Evolutionary conservation across 2,797 vertebrate species (phyloP).

Genomic region (Cuculus canorus): DNA sequence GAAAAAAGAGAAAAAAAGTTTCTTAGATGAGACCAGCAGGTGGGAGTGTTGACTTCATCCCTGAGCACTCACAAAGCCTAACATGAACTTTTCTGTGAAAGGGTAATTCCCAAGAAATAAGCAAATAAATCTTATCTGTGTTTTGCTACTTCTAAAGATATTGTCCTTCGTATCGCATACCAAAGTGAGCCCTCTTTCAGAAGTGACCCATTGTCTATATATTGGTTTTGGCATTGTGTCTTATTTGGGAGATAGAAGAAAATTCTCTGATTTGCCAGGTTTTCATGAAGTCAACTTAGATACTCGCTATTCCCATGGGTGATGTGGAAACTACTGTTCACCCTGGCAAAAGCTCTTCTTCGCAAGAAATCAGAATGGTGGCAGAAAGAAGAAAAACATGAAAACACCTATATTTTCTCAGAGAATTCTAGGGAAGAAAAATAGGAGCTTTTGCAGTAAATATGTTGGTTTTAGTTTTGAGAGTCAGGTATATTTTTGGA

Average conservation of each 20-base stretch:
- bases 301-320: not conserved
- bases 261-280: slow-evolving; percentile 31
- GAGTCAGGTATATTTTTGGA: not conserved
- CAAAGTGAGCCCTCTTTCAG: slow-evolving; percentile 58
- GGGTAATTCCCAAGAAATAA: slow-evolving; percentile 69
- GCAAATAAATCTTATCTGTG: slow-evolving; percentile 72
- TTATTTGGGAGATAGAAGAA: slow-evolving; percentile 19
- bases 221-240: slow-evolving; percentile 58
- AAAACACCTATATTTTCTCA: not conserved
- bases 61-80: not conserved
- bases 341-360: not conserved
- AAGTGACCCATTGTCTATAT: slow-evolving; percentile 39
- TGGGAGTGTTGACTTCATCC: slow-evolving; percentile 71
- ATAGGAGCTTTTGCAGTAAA: not conserved
- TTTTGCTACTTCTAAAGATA: slow-evolving; percentile 72
- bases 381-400: not conserved
- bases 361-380: not conserved
- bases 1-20: not conserved
- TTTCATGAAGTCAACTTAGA: not conserved
- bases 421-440: not conserved
- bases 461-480: not conserved
- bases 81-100: slow-evolving; percentile 21
- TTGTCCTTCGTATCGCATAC: slow-evolving; percentile 31
- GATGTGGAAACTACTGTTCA: slow-evolving; percentile 32
- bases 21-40: slow-evolving; percentile 65